Evolutionary conservation across 1,140 invertebrate species (phyloP), one percentile per base, ranked within the genome.

Genomic region (Galleria mellonella): DNA sequence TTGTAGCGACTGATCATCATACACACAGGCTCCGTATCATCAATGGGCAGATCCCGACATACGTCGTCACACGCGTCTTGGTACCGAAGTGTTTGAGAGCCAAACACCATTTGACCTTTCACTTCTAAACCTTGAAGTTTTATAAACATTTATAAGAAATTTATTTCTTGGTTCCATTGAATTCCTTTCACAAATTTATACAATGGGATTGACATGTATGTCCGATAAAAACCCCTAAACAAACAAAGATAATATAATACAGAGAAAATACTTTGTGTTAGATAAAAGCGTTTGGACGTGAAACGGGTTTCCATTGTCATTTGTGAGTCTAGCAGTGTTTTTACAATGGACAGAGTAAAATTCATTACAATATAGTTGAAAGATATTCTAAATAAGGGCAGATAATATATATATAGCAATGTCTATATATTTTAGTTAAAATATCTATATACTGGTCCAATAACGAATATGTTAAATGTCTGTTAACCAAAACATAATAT

Each of bases 1-100:
- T 83, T 83, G 35, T 81, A 83, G 37, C 76, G 29, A 38, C 78
- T 83, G 43, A 63, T 65, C 70, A 83, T 78, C 75, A 83, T 76
- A 35, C 78, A 83, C 0, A 78, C 69, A 5, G 78, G 78, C 10
- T 74, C 54, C 7, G 30, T 45, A 32, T 83, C 78, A 4, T 60
- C 52, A 0, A 17, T 11, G 0, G 70, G 59, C 0, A 83, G 48
- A 36, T 83, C 78, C 0, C 44, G 12, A 35, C 78, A 83, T 0
- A 83, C 61, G 0, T 40, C n/a, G 12, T 23, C 45, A 12, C 45
- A 47, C 1, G 13, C 7, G n/a, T 46, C 36, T 0, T 46, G 8
- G 14, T 14, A 42, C 0, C 13, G 40, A 9, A 32, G 14, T 11
- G 13, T 40, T 9, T 38, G 36, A n/a, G 36, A 23, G 15, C 36